Evolutionary conservation across 2,888 invertebrate species (phyloP).

Genomic region (Trisateles emortualis): DNA sequence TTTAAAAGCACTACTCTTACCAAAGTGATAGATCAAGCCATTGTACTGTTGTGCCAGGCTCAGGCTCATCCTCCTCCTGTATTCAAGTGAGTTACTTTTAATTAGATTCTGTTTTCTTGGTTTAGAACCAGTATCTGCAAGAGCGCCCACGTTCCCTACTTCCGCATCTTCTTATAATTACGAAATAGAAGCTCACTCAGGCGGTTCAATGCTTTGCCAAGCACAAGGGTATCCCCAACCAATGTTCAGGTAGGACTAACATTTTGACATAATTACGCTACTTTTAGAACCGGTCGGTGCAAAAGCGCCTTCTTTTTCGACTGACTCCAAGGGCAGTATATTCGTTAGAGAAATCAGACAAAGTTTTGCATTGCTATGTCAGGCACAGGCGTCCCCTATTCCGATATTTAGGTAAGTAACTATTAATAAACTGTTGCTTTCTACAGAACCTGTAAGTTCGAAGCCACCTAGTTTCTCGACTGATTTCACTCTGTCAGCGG

Average conservation of each 20-base stretch:
- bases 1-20: conserved; percentile 88
- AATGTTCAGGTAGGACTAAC: conserved; percentile 87
- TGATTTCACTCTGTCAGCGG: conserved; percentile 87
- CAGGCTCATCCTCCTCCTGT: conserved; percentile 89
- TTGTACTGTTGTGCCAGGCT: conserved; percentile 89
- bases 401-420: conserved; percentile 88
- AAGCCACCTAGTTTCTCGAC: conserved; percentile 88
- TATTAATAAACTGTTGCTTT: conserved; percentile 57
- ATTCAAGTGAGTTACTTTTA: conserved; percentile 88
- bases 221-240: conserved; percentile 89
- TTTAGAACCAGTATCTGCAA: conserved; percentile 83
- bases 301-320: conserved; percentile 88
- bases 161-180: conserved; percentile 83
- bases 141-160: conserved; percentile 83
- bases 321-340: conserved; percentile 88
- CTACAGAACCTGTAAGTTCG: conserved; percentile 88
- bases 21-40: conserved; percentile 81
- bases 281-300: conserved; percentile 88
- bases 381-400: conserved; percentile 88
- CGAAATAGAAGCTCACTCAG: conserved; percentile 69
- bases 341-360: conserved; percentile 86
- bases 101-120: conserved; percentile 55
- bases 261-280: conserved; percentile 36
- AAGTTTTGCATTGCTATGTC: conserved; percentile 88
- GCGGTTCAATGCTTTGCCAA: conserved; percentile 84